Percentiles rank a stretch among this genome's conserved stretches.
phyloP scores from a whole-genome alignment of 2,113 vertebrate species.

The Gallinago undulata region DNA sequence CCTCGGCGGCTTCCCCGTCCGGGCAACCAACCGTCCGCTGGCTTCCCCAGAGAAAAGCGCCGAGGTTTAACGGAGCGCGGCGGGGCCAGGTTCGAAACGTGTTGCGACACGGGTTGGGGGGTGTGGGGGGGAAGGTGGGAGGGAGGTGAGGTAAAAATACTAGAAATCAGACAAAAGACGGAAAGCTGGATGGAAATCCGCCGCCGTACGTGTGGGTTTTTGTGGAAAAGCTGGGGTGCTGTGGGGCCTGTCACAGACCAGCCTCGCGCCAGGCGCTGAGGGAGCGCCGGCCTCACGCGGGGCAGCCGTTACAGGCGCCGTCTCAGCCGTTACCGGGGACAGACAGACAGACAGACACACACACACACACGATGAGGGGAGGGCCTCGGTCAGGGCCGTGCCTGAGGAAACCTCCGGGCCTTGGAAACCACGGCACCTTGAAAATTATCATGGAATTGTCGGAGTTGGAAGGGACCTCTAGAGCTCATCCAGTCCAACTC shows the following conservation, averaged over 20 bases:
- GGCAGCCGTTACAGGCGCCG: neutral
- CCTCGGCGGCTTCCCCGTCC: too few species aligned
- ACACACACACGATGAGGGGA: neutral
- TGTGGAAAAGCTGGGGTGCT: too few species aligned
- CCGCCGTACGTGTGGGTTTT: accelerated
- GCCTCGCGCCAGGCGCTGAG: neutral
- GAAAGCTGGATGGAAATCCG: accelerated
- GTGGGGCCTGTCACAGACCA: accelerated
- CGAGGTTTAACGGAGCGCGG: neutral
- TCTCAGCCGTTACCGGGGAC: neutral
- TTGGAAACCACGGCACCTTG: neutral
- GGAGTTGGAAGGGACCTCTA: too few species aligned
- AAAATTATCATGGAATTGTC: too few species aligned
- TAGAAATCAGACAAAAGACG: neutral
- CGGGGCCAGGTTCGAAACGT: neutral
- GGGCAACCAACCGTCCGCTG: neutral
- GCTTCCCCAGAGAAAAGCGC: accelerated
- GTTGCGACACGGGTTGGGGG: neutral
- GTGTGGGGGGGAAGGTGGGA: too few species aligned
- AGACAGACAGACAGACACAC: too few species aligned
- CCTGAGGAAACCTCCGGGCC: neutral
- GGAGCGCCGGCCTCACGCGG: neutral
- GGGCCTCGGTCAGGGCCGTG: accelerated
- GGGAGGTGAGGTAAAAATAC: neutral
- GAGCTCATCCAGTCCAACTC: too few species aligned